These are phyloP conservation scores for Hiodon tergisus DNA, from an alignment of 2,113 vertebrate genomes.

Conservation along the genomic window DNA sequence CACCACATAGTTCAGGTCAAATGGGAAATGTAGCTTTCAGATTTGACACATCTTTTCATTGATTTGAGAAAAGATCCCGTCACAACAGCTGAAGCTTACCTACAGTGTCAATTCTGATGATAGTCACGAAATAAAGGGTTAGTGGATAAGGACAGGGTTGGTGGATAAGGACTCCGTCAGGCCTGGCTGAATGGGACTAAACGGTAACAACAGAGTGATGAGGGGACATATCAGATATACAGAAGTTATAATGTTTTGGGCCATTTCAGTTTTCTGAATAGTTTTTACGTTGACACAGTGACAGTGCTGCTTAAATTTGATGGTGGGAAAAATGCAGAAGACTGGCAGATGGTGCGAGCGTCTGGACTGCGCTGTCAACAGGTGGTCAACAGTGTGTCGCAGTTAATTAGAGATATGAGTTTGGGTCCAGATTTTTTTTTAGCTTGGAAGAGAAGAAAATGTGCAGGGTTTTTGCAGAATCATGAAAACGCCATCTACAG, in stretches of 20 bases:
- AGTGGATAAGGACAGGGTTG: not conserved
- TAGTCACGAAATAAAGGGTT: too few relatives aligned
- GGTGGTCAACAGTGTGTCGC: conserved; percentile 19
- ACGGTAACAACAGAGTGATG: too few relatives aligned
- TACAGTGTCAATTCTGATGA: too few relatives aligned
- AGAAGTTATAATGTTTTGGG: not conserved
- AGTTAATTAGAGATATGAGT: conserved; percentile 1
- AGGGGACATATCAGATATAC: not conserved
- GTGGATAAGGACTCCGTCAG: not conserved
- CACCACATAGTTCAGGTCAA: not conserved
- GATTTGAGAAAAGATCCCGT: not conserved
- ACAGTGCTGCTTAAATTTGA: not conserved
- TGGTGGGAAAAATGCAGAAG: not conserved
- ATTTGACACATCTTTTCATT: not conserved
- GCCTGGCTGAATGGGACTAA: not conserved
- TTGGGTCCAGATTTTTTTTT: conserved; percentile 14
- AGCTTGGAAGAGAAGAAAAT: conserved; percentile 19
- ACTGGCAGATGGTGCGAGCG: conserved; percentile 17
- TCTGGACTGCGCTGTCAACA: conserved; percentile 16
- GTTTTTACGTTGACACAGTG: not conserved
- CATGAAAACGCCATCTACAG: conserved; percentile 8
- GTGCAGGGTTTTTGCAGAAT: conserved; percentile 11
- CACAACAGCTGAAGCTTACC: not conserved
- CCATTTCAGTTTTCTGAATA: not conserved
- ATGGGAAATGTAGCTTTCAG: not conserved